Conservation (phyloP, 92 coral and sea anemone species). For the Porites cylindrica region DNA sequence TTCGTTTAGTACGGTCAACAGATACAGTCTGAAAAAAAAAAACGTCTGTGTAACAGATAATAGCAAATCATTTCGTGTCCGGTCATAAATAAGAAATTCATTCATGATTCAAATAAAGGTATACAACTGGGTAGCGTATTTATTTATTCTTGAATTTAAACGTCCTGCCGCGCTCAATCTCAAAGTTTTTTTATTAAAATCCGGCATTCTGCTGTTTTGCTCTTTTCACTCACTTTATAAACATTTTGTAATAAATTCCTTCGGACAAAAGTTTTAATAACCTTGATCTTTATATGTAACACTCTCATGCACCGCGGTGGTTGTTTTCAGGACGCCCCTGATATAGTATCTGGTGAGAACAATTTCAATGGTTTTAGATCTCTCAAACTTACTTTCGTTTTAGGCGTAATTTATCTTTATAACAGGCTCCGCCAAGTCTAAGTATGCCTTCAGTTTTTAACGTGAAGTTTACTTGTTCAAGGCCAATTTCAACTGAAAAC, state of each 20-base stretch:
- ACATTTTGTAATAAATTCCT: conserved; percentile 5
- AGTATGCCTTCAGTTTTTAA: neutral
- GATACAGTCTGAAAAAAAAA: no score
- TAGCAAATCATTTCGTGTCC: no score
- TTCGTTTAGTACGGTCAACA: no score
- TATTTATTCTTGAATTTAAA: neutral
- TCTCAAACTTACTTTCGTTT: neutral
- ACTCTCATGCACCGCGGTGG: conserved; percentile 19
- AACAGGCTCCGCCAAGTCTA: neutral
- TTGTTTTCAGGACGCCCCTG: neutral
- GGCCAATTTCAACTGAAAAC: no score
- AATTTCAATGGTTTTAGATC: no score
- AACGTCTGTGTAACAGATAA: no score
- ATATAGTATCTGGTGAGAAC: no score
- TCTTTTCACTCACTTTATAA: conserved; percentile 12
- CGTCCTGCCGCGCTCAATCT: neutral
- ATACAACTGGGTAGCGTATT: no score
- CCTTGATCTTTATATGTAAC: conserved; percentile 12
- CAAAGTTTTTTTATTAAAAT: conserved; percentile 10
- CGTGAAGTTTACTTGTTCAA: neutral
- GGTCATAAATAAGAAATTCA: no score
- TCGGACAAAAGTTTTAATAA: conserved; percentile 27
- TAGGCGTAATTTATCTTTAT: neutral
- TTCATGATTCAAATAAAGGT: no score
- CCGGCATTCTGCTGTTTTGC: conserved; percentile 3